These are phyloP conservation scores for Mormyrus lacerda DNA, from an alignment of 2,113 vertebrate species.

Conservation along the genomic window DNA sequence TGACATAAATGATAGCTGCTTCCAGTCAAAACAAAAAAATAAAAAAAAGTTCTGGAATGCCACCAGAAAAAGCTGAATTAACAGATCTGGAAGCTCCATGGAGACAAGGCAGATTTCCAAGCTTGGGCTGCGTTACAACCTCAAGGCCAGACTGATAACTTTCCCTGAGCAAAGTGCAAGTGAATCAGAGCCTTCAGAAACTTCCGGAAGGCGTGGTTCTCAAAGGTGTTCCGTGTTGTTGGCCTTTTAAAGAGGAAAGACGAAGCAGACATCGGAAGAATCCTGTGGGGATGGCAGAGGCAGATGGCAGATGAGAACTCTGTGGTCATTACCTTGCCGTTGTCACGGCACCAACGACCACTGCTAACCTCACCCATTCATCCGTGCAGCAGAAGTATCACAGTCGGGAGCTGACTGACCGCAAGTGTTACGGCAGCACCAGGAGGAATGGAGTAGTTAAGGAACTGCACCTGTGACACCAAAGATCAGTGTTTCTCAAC, in stretches of 20 bases:
- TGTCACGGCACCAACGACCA: neutral
- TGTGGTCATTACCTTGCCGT: neutral
- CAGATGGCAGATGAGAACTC: neutral
- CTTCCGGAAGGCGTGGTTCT: neutral
- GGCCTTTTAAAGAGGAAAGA: neutral
- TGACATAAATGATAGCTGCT: neutral
- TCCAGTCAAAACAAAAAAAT: no score
- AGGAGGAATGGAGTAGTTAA: neutral
- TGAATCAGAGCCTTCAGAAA: neutral
- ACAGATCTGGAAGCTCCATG: neutral
- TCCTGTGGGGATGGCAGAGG: neutral
- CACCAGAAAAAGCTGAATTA: neutral
- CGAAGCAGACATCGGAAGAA: neutral
- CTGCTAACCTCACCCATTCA: neutral
- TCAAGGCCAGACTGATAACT: neutral
- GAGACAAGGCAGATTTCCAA: neutral
- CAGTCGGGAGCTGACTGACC: neutral
- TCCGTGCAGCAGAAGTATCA: neutral
- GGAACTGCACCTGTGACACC: neutral
- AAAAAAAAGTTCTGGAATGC: neutral
- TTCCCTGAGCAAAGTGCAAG: neutral
- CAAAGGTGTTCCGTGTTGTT: neutral
- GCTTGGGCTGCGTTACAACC: neutral
- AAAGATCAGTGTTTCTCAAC: neutral
- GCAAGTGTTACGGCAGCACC: neutral